These are phyloP conservation scores for Calyptommatus sinebrachiatus DNA, from an alignment of 2,113 vertebrate species.

Conservation along the genomic window DNA sequence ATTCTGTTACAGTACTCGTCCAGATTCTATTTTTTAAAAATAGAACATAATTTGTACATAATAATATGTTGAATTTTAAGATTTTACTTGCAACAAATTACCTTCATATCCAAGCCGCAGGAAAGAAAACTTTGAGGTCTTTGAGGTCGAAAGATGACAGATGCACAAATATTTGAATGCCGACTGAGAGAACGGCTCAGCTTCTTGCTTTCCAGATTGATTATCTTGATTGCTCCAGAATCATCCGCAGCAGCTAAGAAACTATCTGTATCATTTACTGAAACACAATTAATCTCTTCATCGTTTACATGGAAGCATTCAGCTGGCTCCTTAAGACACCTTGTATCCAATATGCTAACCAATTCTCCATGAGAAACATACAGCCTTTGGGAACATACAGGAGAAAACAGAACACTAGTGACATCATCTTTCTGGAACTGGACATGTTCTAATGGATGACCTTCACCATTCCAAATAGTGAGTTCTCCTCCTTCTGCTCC, in stretches of 20 bases:
- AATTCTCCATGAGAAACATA: slow-evolving; percentile 82
- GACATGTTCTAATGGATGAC: slow-evolving; percentile 60
- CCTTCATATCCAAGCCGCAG: slow-evolving; percentile 97
- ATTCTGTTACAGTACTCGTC: too few species aligned
- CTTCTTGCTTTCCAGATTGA: slow-evolving; percentile 85
- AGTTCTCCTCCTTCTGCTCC: slow-evolving; percentile 87
- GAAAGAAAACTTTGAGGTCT: slow-evolving; percentile 90
- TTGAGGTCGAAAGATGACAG: slow-evolving; percentile 87
- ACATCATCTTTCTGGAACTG: slow-evolving; percentile 75
- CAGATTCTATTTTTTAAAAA: background rate
- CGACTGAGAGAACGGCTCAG: slow-evolving; percentile 82
- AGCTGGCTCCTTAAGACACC: slow-evolving; percentile 72
- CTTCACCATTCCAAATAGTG: slow-evolving; percentile 79
- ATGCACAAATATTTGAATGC: slow-evolving; percentile 95
- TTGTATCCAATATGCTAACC: slow-evolving; percentile 80
- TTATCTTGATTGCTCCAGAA: slow-evolving; percentile 82
- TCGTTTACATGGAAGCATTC: slow-evolving; percentile 78
- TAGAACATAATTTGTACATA: background rate
- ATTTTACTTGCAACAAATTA: slow-evolving; percentile 63
- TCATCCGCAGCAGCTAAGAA: slow-evolving; percentile 88
- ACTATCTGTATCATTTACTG: slow-evolving; percentile 77
- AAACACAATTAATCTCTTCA: slow-evolving; percentile 91
- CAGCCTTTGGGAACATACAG: slow-evolving; percentile 63
- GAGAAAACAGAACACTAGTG: slow-evolving; percentile 80
- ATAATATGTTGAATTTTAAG: too few species aligned